phyloP scores from a whole-genome alignment of 2,113 vertebrate species.

The Vimba vimba region DNA sequence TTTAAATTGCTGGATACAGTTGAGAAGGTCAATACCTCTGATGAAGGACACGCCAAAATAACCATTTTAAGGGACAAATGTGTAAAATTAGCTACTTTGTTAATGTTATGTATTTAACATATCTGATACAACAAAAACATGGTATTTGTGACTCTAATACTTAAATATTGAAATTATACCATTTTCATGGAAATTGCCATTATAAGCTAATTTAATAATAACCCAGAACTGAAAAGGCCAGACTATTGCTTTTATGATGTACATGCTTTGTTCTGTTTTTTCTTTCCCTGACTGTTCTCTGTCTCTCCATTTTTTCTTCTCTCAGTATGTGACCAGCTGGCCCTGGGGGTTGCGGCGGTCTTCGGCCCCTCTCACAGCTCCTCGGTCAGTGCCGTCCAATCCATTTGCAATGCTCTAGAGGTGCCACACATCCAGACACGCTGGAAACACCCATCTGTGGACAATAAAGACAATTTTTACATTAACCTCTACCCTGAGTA shows the following conservation, averaged over 20 bases:
- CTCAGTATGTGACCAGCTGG: slow-evolving; percentile 93
- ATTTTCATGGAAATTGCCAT: not conserved
- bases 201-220: not conserved
- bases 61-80: not conserved
- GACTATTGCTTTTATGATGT: not conserved
- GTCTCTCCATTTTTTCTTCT: not conserved
- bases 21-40: not conserved
- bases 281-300: too few species aligned
- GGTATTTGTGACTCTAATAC: not conserved
- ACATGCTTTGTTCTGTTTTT: not conserved
- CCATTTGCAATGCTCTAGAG: slow-evolving; percentile 96
- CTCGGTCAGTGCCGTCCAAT: slow-evolving; percentile 94
- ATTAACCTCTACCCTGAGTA: slow-evolving; percentile 97
- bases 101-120: not conserved
- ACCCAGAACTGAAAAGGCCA: not conserved
- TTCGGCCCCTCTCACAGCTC: slow-evolving; percentile 97
- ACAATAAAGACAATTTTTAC: slow-evolving; percentile 93
- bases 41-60: not conserved
- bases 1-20: not conserved
- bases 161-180: not conserved
- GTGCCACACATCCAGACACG: slow-evolving; percentile 97
- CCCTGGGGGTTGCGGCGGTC: slow-evolving; percentile 92
- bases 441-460: slow-evolving; percentile 93
- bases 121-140: not conserved
- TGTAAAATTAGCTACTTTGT: not conserved